Evolutionary conservation across 2,797 vertebrate species (phyloP), one percentile per base, ranked within the genome.

Genomic region (Clamator glandarius): DNA sequence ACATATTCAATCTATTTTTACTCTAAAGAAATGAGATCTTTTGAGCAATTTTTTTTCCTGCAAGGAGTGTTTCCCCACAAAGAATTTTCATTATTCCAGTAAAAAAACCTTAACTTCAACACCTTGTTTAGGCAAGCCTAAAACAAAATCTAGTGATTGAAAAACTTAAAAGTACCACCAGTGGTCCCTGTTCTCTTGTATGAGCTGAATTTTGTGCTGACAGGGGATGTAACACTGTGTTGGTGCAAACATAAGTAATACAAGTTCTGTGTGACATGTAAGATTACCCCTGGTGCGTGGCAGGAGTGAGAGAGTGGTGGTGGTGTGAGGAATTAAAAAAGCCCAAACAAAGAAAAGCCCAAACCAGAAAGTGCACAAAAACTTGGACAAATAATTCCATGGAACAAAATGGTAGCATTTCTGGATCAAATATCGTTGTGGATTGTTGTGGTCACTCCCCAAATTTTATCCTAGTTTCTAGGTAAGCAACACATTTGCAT

Each of bases 41-140:
- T 29, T 12, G 6, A 87, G 41, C 5, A 28, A 6, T 83, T 50
- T 62, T 48, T 82, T 66, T 76, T n/a, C 19, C 36, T 39, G 5
- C 41, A 58, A 64, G 15, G 59, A 76, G 7, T 23, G 23, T 44
- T 67, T 68, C 26, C 14, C 18, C 31, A 41, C 0, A 4, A 91
- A 64, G 15, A 84, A 61, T 58, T 81, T 74, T 48, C 10, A 52
- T 11, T 52, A n/a, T 83, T 61, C 23, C 42, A 16, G 64, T 68
- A 28, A 51, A 89, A 21, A 78, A 61, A 64, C 1, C 1, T 15
- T n/a, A 80, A 35, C 1, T 3, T 1, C 1, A 63, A 36, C 12
- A n/a, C 28, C 62, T 67, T 55, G 28, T 94, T 93, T 59, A 90
- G n/a, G 46, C 26, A 83, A 87, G 50, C 9, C 24, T 86, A 51